phyloP scores from a whole-genome alignment of 2,888 invertebrate species.

The Scaptomyza caliginosa region DNA sequence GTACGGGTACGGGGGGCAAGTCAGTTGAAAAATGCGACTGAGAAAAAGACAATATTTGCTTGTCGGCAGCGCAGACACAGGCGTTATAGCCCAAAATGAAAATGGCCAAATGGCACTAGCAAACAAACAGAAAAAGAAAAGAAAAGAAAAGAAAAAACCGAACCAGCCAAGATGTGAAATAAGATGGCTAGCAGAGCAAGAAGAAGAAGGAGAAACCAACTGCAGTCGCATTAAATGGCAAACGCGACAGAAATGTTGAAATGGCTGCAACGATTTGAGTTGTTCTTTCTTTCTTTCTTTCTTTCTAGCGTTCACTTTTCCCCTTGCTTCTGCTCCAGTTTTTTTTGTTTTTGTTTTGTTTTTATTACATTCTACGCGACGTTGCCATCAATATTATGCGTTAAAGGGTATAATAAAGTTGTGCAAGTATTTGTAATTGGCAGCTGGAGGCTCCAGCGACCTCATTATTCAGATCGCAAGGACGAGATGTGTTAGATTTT shows the following conservation, averaged over 20 bases:
- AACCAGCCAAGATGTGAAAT: too few relatives aligned
- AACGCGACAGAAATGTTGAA: slow-evolving; percentile 39
- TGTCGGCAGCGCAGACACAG: slow-evolving; percentile 47
- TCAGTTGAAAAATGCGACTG: slow-evolving; percentile 66
- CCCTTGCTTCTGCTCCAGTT: too few relatives aligned
- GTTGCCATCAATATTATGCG: neutral
- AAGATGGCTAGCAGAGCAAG: slow-evolving; percentile 38
- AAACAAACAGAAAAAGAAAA: slow-evolving; percentile 3
- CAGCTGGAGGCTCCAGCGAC: neutral
- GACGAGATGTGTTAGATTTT: neutral
- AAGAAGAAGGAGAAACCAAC: slow-evolving; percentile 14
- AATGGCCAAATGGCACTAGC: slow-evolving; percentile 46
- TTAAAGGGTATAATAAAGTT: slow-evolving; percentile 1
- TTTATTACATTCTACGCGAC: neutral
- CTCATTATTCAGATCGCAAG: neutral
- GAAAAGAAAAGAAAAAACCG: neutral
- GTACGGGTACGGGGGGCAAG: slow-evolving; percentile 11
- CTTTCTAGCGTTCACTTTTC: too few relatives aligned
- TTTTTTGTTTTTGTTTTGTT: neutral
- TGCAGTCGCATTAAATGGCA: slow-evolving; percentile 58
- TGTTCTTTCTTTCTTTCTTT: neutral
- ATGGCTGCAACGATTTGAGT: slow-evolving; percentile 19
- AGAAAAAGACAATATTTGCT: slow-evolving; percentile 74
- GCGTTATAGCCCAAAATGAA: slow-evolving; percentile 55
- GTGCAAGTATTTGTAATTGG: neutral